Evolutionary conservation across 1,140 invertebrate genomes (phyloP).

Genomic region (Gryllus bimaculatus): DNA sequence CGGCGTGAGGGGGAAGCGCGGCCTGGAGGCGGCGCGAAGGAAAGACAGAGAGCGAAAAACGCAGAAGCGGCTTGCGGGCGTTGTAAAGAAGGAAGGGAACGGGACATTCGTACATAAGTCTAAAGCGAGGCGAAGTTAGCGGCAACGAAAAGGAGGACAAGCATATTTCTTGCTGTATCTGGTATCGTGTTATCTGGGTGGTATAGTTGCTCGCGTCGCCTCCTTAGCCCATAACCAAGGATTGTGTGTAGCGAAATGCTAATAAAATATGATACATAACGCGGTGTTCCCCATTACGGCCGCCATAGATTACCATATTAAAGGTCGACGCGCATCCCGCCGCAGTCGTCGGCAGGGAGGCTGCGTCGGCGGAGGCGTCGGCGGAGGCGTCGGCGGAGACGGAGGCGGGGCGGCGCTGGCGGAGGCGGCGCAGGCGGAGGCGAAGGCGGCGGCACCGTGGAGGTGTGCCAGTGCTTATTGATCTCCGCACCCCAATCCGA

Average conservation of each 20-base stretch:
- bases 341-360: background rate
- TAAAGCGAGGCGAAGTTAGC: background rate
- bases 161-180: constrained; percentile 16
- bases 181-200: constrained; percentile 11
- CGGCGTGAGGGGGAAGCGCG: background rate
- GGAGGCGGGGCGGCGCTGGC: too few species aligned
- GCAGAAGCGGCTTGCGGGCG: background rate
- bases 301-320: constrained; percentile 16
- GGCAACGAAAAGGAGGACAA: constrained; percentile 8
- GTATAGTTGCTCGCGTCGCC: constrained; percentile 6
- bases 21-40: background rate
- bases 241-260: constrained; percentile 14
- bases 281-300: constrained; percentile 12
- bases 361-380: too few species aligned
- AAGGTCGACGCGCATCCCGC: constrained; percentile 3
- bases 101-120: constrained; percentile 3
- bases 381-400: too few species aligned
- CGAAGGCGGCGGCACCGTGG: too few species aligned
- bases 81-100: background rate
- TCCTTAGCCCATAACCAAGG: constrained; percentile 17
- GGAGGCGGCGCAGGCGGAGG: too few species aligned
- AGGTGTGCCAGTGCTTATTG: too few species aligned
- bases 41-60: background rate
- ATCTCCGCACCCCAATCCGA: too few species aligned
- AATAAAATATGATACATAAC: constrained; percentile 17